Evolutionary conservation across 1,140 invertebrate genomes (phyloP).

Genomic region (Neotoxoptera formosana): DNA sequence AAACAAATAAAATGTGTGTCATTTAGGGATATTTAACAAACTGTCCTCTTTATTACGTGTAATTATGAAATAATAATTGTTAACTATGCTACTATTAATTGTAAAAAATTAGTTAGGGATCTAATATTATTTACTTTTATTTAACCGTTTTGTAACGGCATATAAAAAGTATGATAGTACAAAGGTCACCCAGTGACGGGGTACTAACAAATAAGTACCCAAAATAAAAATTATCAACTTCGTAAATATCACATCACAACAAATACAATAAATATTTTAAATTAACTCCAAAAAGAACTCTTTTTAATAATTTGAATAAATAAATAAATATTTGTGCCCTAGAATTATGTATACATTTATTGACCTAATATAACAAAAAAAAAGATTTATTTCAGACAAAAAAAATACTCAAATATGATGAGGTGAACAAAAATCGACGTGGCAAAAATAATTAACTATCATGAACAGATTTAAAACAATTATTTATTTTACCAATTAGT

Average conservation of each 20-base stretch:
- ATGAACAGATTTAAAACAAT: not conserved
- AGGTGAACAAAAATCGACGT: too few relatives aligned
- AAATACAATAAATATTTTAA: too few relatives aligned
- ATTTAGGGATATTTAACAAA: not conserved
- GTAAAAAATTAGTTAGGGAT: not conserved
- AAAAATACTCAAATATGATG: too few relatives aligned
- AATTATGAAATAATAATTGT: not conserved
- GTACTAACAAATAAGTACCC: not conserved
- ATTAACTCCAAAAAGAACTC: too few relatives aligned
- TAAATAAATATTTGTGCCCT: too few relatives aligned
- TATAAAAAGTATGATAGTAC: too few relatives aligned
- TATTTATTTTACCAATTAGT: not conserved
- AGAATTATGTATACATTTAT: too few relatives aligned
- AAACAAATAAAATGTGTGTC: not conserved
- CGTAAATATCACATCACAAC: too few relatives aligned
- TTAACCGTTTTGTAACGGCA: too few relatives aligned
- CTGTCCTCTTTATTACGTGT: not conserved
- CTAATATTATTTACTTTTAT: not conserved
- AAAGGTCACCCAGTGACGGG: accelerated
- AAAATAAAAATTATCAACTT: not conserved
- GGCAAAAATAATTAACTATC: not conserved
- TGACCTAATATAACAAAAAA: too few relatives aligned
- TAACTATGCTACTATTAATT: not conserved
- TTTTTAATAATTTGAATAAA: too few relatives aligned
- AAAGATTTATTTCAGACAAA: too few relatives aligned